These are phyloP conservation scores for Rhabdophis nuchalis DNA, from an alignment of 2,797 vertebrate species.

Conservation along the genomic window DNA sequence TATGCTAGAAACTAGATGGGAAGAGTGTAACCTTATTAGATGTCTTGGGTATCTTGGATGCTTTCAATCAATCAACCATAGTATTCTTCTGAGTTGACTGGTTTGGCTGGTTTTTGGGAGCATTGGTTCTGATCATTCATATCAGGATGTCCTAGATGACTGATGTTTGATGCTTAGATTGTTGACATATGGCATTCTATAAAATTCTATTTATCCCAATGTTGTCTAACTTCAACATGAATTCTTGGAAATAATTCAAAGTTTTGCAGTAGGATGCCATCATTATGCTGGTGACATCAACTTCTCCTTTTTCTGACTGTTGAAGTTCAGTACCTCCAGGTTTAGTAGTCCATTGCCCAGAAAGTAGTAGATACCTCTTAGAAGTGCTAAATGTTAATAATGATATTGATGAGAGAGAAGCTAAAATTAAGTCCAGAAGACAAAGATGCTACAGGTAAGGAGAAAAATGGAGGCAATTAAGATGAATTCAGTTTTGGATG, in stretches of 20 bases:
- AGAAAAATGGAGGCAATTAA: not conserved
- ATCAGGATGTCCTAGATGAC: not conserved
- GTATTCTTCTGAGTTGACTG: not conserved
- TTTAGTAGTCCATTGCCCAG: not conserved
- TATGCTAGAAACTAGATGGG: not conserved
- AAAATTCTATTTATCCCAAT: not conserved
- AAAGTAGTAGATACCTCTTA: not conserved
- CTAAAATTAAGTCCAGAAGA: not conserved
- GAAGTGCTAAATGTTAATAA: not conserved
- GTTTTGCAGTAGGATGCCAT: not conserved
- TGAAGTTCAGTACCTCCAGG: not conserved
- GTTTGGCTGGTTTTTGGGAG: not conserved
- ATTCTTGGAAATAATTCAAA: not conserved
- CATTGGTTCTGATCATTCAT: not conserved
- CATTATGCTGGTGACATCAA: not conserved
- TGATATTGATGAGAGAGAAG: not conserved
- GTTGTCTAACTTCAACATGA: not conserved
- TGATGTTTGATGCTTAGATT: not conserved
- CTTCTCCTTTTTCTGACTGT: not conserved
- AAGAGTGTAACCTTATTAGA: not conserved
- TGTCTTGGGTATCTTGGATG: not conserved
- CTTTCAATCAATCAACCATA: not conserved
- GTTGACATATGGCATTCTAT: not conserved
- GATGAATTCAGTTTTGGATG: not conserved
- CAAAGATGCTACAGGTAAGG: not conserved